These are phyloP conservation scores for Panagrolaimus sp. DNA, from an alignment of 1,140 invertebrate genomes.

Conservation along the genomic window DNA sequence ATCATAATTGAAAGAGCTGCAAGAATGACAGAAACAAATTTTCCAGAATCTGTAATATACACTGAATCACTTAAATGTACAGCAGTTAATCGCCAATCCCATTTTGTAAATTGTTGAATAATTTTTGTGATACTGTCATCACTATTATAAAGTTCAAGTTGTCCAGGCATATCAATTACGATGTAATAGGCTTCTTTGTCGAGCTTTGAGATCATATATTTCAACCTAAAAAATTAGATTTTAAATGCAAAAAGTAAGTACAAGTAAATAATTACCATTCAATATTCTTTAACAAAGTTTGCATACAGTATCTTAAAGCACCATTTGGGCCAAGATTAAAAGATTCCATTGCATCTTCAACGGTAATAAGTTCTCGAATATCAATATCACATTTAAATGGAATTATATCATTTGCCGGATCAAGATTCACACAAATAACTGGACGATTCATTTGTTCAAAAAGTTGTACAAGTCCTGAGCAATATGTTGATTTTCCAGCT, in stretches of 20 bases:
- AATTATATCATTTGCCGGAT: slow-evolving; percentile 87
- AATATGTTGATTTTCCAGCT: slow-evolving; percentile 95
- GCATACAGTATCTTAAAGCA: slow-evolving; percentile 87
- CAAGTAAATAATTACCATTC: slow-evolving; percentile 72
- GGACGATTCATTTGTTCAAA: slow-evolving; percentile 72
- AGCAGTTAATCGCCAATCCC: slow-evolving; percentile 73
- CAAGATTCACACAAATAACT: slow-evolving; percentile 81
- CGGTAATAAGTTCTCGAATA: slow-evolving; percentile 76
- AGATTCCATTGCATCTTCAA: slow-evolving; percentile 83
- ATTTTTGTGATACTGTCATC: slow-evolving; percentile 78
- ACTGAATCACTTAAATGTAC: slow-evolving; percentile 92
- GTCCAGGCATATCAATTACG: slow-evolving; percentile 73
- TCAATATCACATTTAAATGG: slow-evolving; percentile 74
- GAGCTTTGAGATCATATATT: slow-evolving; percentile 49
- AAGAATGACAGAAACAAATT: slow-evolving; percentile 80
- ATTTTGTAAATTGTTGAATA: slow-evolving; percentile 67
- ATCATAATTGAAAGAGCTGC: slow-evolving; percentile 88
- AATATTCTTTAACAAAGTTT: slow-evolving; percentile 83
- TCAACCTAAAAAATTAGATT: slow-evolving; percentile 32
- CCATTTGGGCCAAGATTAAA: slow-evolving; percentile 88
- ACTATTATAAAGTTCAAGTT: slow-evolving; percentile 94
- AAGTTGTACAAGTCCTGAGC: slow-evolving; percentile 75
- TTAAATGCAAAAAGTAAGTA: slow-evolving; percentile 20
- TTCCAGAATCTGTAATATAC: slow-evolving; percentile 86
- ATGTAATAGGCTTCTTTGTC: slow-evolving; percentile 45